A percentile compares a stretch with the other conserved stretches of the same genome.
Conservation (phyloP, 2,113 vertebrate species). For the Ammodytes dubius region DNA sequence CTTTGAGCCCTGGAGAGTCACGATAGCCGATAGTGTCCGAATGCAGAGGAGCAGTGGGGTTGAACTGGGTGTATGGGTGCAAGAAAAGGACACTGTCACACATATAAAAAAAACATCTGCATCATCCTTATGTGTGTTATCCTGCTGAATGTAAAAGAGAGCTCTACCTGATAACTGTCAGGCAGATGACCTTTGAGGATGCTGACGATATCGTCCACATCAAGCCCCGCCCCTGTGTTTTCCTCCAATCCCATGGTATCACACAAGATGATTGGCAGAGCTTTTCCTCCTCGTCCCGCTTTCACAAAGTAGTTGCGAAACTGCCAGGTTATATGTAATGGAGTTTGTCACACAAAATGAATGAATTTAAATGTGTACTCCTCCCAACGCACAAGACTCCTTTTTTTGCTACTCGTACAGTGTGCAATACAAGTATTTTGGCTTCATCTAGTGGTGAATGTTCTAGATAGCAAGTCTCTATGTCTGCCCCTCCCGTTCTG, state of each 20-base stretch:
- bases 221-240: slow-evolving; percentile 63
- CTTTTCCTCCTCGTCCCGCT: slow-evolving; percentile 49
- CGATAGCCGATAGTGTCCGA: slow-evolving; percentile 17
- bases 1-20: slow-evolving; percentile 32
- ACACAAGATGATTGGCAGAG: slow-evolving; percentile 68
- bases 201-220: slow-evolving; percentile 72
- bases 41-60: slow-evolving; percentile 50
- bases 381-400: background rate
- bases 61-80: slow-evolving; percentile 48
- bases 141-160: background rate
- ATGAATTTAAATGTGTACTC: background rate
- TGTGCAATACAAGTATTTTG: no score
- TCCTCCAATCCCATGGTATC: slow-evolving; percentile 85
- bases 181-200: slow-evolving; percentile 71
- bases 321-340: slow-evolving; percentile 18
- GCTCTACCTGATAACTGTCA: slow-evolving; percentile 60
- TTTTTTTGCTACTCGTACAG: background rate
- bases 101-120: background rate
- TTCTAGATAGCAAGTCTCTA: no score
- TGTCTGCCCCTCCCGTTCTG: no score
- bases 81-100: background rate
- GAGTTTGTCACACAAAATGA: background rate
- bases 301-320: slow-evolving; percentile 64
- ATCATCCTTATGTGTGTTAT: background rate
- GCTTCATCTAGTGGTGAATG: no score